Evolutionary conservation across 2,888 invertebrate genomes (phyloP).

Genomic region (Lycia hirtaria): DNA sequence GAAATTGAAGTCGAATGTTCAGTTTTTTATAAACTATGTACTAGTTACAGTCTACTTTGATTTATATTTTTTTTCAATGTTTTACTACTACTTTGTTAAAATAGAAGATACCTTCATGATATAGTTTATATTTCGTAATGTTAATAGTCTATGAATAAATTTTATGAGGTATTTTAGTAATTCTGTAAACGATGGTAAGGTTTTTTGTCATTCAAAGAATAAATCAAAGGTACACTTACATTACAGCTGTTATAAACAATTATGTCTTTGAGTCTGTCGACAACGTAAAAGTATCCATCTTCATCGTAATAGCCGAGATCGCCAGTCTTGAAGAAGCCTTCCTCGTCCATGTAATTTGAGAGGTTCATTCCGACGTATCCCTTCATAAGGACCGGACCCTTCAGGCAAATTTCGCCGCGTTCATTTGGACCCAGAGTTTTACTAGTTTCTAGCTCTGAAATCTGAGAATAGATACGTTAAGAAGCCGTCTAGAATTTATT

Average conservation of each 20-base stretch:
- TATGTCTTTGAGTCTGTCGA: constrained; percentile 65
- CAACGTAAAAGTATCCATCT: constrained; percentile 64
- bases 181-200: too few relatives aligned
- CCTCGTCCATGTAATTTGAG: constrained; percentile 59
- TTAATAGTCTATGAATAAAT: too few relatives aligned
- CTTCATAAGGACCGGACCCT: constrained; percentile 68
- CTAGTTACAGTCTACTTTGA: too few relatives aligned
- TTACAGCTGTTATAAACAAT: constrained; percentile 60
- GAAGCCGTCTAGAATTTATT: constrained; percentile 2
- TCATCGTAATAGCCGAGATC: constrained; percentile 69
- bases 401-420: constrained; percentile 71
- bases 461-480: constrained; percentile 52
- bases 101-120: too few relatives aligned
- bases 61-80: too few relatives aligned
- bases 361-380: constrained; percentile 65
- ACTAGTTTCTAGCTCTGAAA: constrained; percentile 74
- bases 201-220: not conserved
- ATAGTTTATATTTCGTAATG: too few relatives aligned
- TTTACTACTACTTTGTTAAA: too few relatives aligned
- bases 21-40: too few relatives aligned
- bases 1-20: too few relatives aligned
- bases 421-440: constrained; percentile 72
- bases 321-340: constrained; percentile 67
- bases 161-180: too few relatives aligned
- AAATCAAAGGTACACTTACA: constrained; percentile 45